A percentile compares a stretch with the other conserved stretches of the same genome.
Conservation (phyloP, 2,113 vertebrate species). For the Nannospalax galili region DNA sequence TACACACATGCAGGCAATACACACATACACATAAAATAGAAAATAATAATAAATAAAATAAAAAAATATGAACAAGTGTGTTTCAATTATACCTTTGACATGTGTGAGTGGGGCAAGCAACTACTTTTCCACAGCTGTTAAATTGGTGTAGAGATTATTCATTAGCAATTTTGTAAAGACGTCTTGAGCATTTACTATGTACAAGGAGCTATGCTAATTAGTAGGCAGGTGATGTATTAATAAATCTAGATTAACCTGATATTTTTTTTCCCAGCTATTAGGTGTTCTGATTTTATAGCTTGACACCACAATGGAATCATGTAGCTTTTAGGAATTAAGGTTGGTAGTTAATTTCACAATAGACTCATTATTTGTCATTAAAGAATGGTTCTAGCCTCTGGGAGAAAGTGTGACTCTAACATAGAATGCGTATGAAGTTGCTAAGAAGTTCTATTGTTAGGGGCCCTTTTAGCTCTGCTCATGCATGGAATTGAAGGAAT, state of each 20-base stretch:
- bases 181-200: not conserved
- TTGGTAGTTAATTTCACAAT: not conserved
- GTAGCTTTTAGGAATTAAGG: not conserved
- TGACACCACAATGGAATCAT: not conserved
- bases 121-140: not conserved
- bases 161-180: not conserved
- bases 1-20: no score
- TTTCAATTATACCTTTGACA: not conserved
- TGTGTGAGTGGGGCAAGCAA: not conserved
- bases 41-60: no score
- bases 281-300: not conserved
- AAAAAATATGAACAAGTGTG: not conserved
- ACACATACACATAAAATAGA: no score
- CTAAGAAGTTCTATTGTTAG: not conserved
- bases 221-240: not conserved
- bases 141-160: not conserved
- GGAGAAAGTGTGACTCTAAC: not conserved
- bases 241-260: not conserved
- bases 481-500: not conserved
- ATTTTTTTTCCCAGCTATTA: constrained; percentile 22
- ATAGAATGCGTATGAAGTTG: constrained; percentile 12
- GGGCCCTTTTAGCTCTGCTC: not conserved
- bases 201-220: not conserved
- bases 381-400: not conserved
- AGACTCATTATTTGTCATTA: constrained; percentile 30